A percentile compares a stretch with the other conserved stretches of the same genome.
phyloP scores from a whole-genome alignment of 2,888 invertebrate genomes.

The Pristionchus maxplancki region DNA sequence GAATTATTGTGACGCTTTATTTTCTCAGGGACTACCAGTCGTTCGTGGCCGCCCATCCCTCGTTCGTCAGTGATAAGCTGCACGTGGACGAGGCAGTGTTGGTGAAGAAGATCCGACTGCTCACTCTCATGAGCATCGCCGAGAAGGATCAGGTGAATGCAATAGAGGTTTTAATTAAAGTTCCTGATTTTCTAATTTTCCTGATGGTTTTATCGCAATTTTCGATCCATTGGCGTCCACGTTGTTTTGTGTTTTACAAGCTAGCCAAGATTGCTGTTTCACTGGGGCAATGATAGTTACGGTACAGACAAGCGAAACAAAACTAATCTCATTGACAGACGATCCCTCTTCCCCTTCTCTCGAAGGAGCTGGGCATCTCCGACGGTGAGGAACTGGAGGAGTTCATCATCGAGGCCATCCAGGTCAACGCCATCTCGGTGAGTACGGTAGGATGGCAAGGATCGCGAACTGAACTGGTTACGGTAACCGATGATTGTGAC shows the following conservation, averaged over 20 bases:
- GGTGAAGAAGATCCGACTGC: slow-evolving; percentile 90
- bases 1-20: not conserved
- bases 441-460: not conserved
- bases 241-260: no score
- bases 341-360: slow-evolving; percentile 91
- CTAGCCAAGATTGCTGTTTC: no score
- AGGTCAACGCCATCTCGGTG: slow-evolving; percentile 74
- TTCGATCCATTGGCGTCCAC: no score
- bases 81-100: slow-evolving; percentile 67
- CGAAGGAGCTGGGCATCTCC: slow-evolving; percentile 88
- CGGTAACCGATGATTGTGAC: not conserved
- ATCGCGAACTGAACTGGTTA: not conserved
- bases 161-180: no score
- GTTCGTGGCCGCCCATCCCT: slow-evolving; percentile 85
- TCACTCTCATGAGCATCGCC: slow-evolving; percentile 97
- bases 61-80: slow-evolving; percentile 60
- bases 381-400: slow-evolving; percentile 91
- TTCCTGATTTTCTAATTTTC: no score
- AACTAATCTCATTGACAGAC: no score
- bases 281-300: no score
- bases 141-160: slow-evolving; percentile 85
- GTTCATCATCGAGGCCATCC: slow-evolving; percentile 92
- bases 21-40: slow-evolving; percentile 82
- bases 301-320: no score
- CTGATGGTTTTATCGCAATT: no score